Conservation (phyloP, 2,888 invertebrate genomes). For the Maniola hyperantus region DNA sequence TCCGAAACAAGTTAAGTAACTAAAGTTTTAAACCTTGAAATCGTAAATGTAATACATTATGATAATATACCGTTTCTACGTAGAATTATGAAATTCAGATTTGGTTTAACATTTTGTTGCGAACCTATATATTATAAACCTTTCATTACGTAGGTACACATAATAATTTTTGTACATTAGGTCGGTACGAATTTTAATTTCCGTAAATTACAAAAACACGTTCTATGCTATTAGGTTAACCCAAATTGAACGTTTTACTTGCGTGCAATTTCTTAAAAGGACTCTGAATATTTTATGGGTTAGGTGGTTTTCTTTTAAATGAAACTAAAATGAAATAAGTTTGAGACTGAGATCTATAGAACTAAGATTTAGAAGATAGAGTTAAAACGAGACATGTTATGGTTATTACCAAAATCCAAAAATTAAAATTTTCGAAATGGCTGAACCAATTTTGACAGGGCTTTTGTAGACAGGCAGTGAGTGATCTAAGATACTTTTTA, state of each 20-base stretch:
- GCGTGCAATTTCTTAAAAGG: conserved; percentile 2
- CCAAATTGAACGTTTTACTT: conserved; percentile 7
- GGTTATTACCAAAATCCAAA: too few species aligned
- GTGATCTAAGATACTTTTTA: too few species aligned
- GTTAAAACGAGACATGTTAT: too few species aligned
- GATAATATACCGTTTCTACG: not conserved
- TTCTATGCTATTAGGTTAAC: not conserved
- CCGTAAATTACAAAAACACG: conserved; percentile 6
- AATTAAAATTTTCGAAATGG: too few species aligned
- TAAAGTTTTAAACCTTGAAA: not conserved
- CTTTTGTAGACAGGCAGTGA: too few species aligned
- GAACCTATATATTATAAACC: not conserved
- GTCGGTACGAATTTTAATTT: conserved; percentile 6
- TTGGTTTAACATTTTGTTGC: not conserved
- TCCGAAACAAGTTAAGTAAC: not conserved
- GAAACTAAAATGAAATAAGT: too few species aligned
- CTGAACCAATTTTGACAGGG: too few species aligned
- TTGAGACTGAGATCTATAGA: too few species aligned
- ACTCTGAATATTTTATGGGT: not conserved
- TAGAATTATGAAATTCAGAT: not conserved
- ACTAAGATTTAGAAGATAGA: too few species aligned
- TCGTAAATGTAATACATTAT: not conserved
- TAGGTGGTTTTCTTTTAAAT: not conserved
- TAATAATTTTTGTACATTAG: not conserved
- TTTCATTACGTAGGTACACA: conserved; percentile 1